phyloP scores from a whole-genome alignment of 2,113 vertebrate genomes.

The Pycnonotus jocosus region DNA sequence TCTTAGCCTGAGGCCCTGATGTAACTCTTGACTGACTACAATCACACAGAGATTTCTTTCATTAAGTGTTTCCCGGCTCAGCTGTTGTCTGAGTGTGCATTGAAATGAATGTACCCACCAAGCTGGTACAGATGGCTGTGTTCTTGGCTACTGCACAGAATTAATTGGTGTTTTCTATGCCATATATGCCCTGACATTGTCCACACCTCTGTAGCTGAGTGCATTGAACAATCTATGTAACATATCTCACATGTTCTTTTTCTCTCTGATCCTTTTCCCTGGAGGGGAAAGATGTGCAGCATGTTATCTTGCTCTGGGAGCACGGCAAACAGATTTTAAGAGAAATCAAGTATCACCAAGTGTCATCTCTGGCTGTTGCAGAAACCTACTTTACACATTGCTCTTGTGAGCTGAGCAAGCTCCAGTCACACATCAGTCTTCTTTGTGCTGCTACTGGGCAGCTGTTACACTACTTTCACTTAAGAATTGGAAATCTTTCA shows the following conservation, averaged over 20 bases:
- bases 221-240: background rate
- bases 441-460: background rate
- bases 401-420: background rate
- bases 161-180: background rate
- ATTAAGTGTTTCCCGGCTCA: background rate
- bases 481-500: background rate
- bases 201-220: background rate
- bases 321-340: background rate
- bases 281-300: background rate
- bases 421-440: background rate
- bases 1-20: background rate
- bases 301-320: background rate
- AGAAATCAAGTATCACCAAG: background rate
- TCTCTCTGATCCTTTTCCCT: background rate
- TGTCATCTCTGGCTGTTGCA: background rate
- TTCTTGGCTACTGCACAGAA: background rate
- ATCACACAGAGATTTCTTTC: background rate
- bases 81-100: background rate
- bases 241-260: background rate
- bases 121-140: background rate
- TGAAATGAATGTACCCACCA: background rate
- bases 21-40: background rate
- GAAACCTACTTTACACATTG: background rate
- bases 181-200: background rate
- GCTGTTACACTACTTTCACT: background rate